A percentile compares a stretch with the other conserved stretches of the same genome.
These are phyloP conservation scores for Candoia aspera DNA, from an alignment of 2,113 vertebrate genomes.

Conservation along the genomic window DNA sequence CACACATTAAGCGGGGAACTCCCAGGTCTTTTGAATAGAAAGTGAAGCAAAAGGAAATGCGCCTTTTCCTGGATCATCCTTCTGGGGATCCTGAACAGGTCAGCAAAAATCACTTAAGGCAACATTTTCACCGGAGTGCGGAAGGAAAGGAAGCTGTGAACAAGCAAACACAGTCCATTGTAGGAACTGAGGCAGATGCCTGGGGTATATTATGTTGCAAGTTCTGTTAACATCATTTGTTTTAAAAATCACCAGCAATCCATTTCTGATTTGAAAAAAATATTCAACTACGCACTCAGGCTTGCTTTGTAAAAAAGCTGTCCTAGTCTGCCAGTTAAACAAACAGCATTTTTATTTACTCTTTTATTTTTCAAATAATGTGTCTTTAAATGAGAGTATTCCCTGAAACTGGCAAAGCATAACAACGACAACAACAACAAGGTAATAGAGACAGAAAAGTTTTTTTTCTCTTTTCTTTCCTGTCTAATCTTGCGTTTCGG, in stretches of 20 bases:
- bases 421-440: no score
- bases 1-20: conserved; percentile 59
- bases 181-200: conserved; percentile 51
- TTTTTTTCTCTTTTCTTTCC: background rate
- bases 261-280: background rate
- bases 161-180: conserved; percentile 66
- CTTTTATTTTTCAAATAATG: background rate
- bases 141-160: conserved; percentile 75
- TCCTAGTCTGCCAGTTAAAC: background rate
- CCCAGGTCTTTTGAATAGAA: conserved; percentile 64
- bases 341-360: background rate
- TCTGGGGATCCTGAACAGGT: conserved; percentile 69
- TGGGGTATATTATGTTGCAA: conserved; percentile 32
- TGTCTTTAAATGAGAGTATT: background rate
- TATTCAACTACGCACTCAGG: background rate
- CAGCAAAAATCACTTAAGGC: conserved; percentile 67
- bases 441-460: background rate
- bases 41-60: conserved; percentile 60
- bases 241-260: background rate
- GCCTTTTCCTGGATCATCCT: conserved; percentile 74
- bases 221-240: background rate
- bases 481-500: background rate
- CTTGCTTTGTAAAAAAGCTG: background rate
- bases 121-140: conserved; percentile 64
- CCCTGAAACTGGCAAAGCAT: background rate